These are phyloP conservation scores for Ophion slaviceki DNA, from an alignment of 2,888 invertebrate species.

Conservation along the genomic window DNA sequence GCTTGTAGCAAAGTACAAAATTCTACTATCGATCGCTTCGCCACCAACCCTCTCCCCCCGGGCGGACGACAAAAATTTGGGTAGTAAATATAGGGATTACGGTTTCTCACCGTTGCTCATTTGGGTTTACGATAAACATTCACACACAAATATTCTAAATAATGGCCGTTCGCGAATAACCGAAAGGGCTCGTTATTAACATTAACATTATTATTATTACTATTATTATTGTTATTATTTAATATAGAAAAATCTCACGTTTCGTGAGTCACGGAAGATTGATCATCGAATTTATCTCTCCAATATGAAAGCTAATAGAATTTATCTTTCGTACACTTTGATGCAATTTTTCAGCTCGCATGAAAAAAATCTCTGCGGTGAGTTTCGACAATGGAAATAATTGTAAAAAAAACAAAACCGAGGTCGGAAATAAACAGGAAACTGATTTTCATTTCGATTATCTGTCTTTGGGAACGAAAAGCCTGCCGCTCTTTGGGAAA, in stretches of 20 bases:
- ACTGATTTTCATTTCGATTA: conserved; percentile 13
- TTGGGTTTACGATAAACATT: conserved; percentile 21
- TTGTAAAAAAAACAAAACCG: not conserved
- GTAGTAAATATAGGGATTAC: not conserved
- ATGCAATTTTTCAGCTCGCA: conserved; percentile 14
- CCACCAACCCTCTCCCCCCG: conserved; percentile 8
- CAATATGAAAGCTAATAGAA: not conserved
- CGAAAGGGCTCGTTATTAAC: conserved; percentile 18
- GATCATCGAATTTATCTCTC: conserved; percentile 23
- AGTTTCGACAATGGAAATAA: conserved; percentile 17
- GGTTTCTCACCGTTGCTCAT: conserved; percentile 30
- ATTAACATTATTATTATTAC: conserved; percentile 9
- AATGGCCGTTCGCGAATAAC: conserved; percentile 29
- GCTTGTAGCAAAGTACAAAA: conserved; percentile 75
- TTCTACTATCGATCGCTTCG: conserved; percentile 74
- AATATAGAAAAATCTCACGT: conserved; percentile 15
- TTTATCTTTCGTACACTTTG: conserved; percentile 8
- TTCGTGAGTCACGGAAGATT: not conserved
- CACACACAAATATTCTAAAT: conserved; percentile 45
- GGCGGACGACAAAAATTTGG: not conserved
- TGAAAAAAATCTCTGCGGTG: conserved; percentile 7
- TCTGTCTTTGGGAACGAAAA: conserved; percentile 11
- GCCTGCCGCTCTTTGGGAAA: conserved; percentile 6
- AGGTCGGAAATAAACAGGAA: conserved; percentile 28
- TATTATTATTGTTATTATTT: conserved; percentile 21